These are phyloP conservation scores for Miniopterus natalensis DNA, from an alignment of 2,113 vertebrate species.

Conservation along the genomic window DNA sequence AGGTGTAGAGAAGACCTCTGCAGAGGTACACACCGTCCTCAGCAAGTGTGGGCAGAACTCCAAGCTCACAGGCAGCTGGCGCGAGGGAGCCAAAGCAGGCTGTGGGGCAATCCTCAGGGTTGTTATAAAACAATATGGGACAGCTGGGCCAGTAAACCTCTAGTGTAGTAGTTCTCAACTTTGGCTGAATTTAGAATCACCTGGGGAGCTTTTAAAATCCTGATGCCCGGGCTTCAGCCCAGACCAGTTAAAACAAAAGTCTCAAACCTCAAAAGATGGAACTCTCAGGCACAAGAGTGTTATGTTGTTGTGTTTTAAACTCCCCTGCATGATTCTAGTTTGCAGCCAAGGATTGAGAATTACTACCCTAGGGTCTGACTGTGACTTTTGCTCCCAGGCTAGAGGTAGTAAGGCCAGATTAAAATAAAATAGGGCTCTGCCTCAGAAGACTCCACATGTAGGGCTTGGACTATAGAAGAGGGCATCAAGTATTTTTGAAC, in stretches of 20 bases:
- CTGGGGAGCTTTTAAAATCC: constrained; percentile 24
- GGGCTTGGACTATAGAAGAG: neutral
- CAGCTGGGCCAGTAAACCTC: neutral
- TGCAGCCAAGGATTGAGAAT: constrained; percentile 36
- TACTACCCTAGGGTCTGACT: neutral
- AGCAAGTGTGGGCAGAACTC: constrained; percentile 61
- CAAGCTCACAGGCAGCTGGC: constrained; percentile 51
- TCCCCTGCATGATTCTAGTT: neutral
- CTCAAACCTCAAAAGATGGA: constrained; percentile 2
- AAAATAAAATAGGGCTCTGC: neutral
- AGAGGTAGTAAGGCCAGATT: neutral
- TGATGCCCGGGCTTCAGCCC: neutral
- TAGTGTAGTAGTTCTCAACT: neutral
- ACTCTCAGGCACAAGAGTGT: neutral
- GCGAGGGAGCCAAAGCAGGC: constrained; percentile 47
- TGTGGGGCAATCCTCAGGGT: constrained; percentile 39
- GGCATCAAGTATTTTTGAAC: neutral
- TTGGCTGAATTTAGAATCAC: constrained; percentile 8
- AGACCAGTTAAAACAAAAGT: constrained; percentile 31
- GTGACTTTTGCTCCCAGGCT: constrained; percentile 28
- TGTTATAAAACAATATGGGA: constrained; percentile 38
- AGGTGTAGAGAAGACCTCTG: constrained; percentile 70
- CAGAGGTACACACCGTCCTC: constrained; percentile 62
- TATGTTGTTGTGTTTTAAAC: neutral
- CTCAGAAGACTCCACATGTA: neutral